phyloP scores from a whole-genome alignment of 2,888 invertebrate species.

The Philopedon plagiatum region DNA sequence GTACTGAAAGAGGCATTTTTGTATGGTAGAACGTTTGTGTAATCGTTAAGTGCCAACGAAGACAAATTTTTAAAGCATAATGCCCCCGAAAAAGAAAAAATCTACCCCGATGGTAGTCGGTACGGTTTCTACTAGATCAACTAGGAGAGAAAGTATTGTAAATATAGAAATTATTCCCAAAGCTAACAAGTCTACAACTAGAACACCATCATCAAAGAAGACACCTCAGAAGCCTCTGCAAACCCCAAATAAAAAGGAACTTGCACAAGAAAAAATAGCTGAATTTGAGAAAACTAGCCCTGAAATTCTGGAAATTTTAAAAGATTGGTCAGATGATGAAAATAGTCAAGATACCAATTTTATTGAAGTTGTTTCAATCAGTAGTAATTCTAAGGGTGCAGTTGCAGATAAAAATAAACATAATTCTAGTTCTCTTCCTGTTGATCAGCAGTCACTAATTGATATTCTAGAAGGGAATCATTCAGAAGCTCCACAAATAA shows the following conservation, averaged over 20 bases:
- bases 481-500: constrained; percentile 1
- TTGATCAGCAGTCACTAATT: constrained; percentile 47
- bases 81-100: constrained; percentile 61
- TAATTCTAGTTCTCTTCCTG: constrained; percentile 11
- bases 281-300: constrained; percentile 45
- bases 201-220: constrained; percentile 25
- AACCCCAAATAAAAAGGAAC: background rate
- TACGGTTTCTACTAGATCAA: constrained; percentile 59
- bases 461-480: constrained; percentile 50
- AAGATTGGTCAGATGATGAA: constrained; percentile 58
- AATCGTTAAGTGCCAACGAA: too few relatives aligned
- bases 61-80: constrained; percentile 31
- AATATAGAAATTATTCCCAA: constrained; percentile 56
- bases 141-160: constrained; percentile 57
- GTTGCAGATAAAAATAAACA: background rate
- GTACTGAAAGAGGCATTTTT: too few relatives aligned
- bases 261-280: constrained; percentile 2
- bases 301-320: constrained; percentile 49
- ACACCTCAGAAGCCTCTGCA: background rate
- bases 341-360: constrained; percentile 49
- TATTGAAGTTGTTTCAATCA: background rate
- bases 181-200: constrained; percentile 34
- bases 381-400: background rate
- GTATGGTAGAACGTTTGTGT: too few relatives aligned
- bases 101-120: constrained; percentile 56